Conservation (phyloP, 2,888 invertebrate species). For the Sarcophaga caerulescens region DNA sequence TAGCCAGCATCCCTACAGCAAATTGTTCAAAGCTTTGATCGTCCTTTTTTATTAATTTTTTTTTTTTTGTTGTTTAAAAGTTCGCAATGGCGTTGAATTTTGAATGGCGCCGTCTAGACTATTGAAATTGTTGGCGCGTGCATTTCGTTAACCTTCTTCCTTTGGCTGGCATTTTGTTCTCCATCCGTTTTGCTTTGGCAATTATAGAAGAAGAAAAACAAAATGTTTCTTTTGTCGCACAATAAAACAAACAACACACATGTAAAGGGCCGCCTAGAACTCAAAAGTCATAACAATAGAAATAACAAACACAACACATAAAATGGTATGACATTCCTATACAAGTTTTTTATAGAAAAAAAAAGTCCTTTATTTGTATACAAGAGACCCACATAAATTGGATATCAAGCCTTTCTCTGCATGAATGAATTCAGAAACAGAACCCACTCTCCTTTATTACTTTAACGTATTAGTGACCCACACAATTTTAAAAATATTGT, state of each 20-base stretch:
- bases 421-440: too few species aligned
- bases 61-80: neutral
- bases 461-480: too few species aligned
- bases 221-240: neutral
- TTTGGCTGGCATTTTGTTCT: neutral
- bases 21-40: slow-evolving; percentile 6
- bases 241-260: neutral
- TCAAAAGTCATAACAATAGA: slow-evolving; percentile 31
- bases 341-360: neutral
- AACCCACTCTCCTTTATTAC: too few species aligned
- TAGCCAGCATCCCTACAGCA: slow-evolving; percentile 18
- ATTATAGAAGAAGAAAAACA: neutral
- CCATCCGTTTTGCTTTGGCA: neutral
- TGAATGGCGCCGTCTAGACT: slow-evolving; percentile 66
- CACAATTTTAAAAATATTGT: too few species aligned
- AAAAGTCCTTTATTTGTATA: neutral
- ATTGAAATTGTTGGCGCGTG: slow-evolving; percentile 55
- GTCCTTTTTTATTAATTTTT: too few species aligned
- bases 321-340: slow-evolving; percentile 15
- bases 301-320: slow-evolving; percentile 11
- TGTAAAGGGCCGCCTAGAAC: neutral
- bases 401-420: too few species aligned
- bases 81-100: slow-evolving; percentile 48
- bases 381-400: too few species aligned
- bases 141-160: slow-evolving; percentile 61